Percentiles rank a stretch among this genome's conserved stretches.
Conservation (phyloP, 2,113 vertebrate genomes). For the Sialia sialis region DNA sequence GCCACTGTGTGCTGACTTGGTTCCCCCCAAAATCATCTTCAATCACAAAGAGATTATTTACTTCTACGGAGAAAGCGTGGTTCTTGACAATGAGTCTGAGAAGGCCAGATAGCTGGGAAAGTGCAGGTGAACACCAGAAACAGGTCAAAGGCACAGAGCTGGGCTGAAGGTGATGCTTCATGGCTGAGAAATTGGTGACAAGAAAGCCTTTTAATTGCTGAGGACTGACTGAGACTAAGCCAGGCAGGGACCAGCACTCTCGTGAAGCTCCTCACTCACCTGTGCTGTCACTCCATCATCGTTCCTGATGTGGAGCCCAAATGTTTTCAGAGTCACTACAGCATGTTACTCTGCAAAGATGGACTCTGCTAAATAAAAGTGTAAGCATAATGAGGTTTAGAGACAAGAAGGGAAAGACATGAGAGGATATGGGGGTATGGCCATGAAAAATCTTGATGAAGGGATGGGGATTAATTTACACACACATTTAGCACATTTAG, state of each 20-base stretch:
- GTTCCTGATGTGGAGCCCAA: not conserved
- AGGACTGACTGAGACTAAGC: not conserved
- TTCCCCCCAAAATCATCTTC: not conserved
- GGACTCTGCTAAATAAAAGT: not conserved
- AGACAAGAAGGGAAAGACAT: not conserved
- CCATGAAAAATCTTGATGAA: not conserved
- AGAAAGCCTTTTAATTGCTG: not conserved
- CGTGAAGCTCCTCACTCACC: not conserved
- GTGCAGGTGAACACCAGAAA: not conserved
- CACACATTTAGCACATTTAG: not conserved
- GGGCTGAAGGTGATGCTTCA: not conserved
- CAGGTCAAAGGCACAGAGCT: fast-evolving
- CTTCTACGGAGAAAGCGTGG: not conserved
- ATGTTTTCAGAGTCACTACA: not conserved
- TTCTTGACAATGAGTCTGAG: not conserved
- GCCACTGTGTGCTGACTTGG: not conserved
- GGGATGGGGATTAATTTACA: not conserved
- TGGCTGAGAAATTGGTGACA: not conserved
- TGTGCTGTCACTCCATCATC: fast-evolving
- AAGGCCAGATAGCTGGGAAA: not conserved
- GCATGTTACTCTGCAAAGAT: not conserved
- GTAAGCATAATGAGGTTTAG: not conserved
- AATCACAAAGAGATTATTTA: not conserved
- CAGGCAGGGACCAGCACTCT: not conserved
- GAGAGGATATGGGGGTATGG: not conserved